A percentile compares a stretch with the other conserved stretches of the same genome.
Conservation (phyloP, 2,888 invertebrate species). For the Trachelus iudaicus region DNA sequence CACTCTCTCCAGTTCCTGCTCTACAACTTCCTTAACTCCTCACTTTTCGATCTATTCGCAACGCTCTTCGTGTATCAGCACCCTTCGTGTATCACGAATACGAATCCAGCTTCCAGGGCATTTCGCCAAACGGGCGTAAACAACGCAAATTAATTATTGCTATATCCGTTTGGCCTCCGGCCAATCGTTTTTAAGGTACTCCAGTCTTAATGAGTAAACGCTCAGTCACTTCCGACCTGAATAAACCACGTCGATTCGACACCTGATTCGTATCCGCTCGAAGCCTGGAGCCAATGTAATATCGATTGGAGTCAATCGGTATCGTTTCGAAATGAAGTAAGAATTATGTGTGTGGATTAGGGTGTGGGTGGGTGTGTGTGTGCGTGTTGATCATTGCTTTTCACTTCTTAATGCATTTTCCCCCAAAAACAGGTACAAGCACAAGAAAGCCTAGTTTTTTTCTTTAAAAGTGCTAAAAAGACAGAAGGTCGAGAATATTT, state of each 20-base stretch:
- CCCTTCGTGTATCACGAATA: background rate
- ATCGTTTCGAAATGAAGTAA: background rate
- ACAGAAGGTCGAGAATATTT: background rate
- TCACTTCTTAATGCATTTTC: background rate
- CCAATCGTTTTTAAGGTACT: background rate
- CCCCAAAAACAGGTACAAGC: too few relatives aligned
- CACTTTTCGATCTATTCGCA: background rate
- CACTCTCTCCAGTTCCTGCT: background rate
- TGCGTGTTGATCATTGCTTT: background rate
- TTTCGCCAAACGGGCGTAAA: background rate
- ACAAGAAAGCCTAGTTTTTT: background rate
- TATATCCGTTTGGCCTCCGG: background rate
- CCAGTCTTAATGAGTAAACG: background rate
- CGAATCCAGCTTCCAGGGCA: background rate
- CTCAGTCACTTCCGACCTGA: constrained; percentile 2
- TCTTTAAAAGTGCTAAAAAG: background rate
- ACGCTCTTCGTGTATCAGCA: background rate
- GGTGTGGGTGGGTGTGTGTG: too few relatives aligned
- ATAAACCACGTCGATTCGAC: background rate
- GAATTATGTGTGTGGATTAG: background rate
- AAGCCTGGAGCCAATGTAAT: background rate
- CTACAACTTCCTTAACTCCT: background rate
- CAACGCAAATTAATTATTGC: constrained; percentile 1
- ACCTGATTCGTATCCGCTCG: background rate
- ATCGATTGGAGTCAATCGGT: background rate